Conservation (phyloP, 2,888 invertebrate genomes). For the Eupeodes luniger region DNA sequence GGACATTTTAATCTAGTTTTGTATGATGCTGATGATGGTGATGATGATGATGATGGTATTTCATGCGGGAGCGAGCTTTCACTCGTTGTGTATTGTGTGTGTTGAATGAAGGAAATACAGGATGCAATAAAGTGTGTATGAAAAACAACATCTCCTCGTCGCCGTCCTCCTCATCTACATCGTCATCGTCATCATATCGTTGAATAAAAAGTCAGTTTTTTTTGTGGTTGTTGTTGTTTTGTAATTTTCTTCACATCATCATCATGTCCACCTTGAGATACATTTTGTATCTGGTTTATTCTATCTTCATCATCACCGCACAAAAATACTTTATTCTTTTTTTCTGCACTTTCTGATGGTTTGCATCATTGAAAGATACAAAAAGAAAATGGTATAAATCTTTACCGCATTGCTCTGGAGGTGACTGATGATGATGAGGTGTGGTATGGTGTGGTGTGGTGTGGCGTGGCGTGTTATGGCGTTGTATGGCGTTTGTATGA, state of each 20-base stretch:
- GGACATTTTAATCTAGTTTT: constrained; percentile 56
- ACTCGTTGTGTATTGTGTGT: neutral
- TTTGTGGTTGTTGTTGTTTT: neutral
- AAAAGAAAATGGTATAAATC: constrained; percentile 1
- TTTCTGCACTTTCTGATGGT: constrained; percentile 5
- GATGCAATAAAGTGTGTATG: constrained; percentile 50
- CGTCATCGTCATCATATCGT: neutral
- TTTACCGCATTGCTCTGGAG: constrained; percentile 15
- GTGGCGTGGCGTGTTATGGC: neutral
- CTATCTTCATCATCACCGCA: constrained; percentile 16
- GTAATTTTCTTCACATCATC: neutral
- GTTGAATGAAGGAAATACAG: constrained; percentile 46
- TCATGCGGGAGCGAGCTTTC: constrained; percentile 8
- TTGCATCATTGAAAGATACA: constrained; percentile 58
- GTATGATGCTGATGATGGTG: neutral
- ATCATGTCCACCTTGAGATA: constrained; percentile 73
- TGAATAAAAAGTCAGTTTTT: constrained; percentile 54
- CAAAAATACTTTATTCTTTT: neutral
- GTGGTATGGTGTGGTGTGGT: neutral
- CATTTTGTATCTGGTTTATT: constrained; percentile 55
- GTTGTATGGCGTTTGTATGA: too few relatives aligned
- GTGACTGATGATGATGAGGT: neutral
- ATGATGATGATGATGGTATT: neutral
- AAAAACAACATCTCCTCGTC: constrained; percentile 35
- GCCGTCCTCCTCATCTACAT: neutral